phyloP scores from a whole-genome alignment of 2,888 invertebrate species.

The Iphiclides podalirius region DNA sequence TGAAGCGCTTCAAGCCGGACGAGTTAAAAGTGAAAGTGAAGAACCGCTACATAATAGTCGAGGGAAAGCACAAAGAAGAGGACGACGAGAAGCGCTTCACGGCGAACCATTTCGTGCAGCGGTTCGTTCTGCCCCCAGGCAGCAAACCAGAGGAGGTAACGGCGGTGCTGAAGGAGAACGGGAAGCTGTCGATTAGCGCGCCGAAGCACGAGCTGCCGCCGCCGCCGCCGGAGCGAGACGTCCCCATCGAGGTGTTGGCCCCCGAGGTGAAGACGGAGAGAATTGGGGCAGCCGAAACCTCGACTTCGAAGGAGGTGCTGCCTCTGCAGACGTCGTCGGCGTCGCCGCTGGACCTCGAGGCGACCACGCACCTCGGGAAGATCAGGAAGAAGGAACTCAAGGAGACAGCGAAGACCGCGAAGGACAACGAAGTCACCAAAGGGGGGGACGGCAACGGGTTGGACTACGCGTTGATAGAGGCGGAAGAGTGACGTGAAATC shows the following conservation, averaged over 20 bases:
- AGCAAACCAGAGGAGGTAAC: slow-evolving; percentile 64
- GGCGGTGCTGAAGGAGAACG: slow-evolving; percentile 58
- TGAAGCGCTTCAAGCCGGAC: slow-evolving; percentile 61
- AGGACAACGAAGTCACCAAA: slow-evolving; percentile 69
- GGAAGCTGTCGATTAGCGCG: slow-evolving; percentile 54
- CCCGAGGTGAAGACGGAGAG: slow-evolving; percentile 42
- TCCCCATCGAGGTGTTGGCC: slow-evolving; percentile 57
- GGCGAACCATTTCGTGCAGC: slow-evolving; percentile 67
- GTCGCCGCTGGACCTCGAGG: slow-evolving; percentile 52
- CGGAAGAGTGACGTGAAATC: slow-evolving; percentile 47
- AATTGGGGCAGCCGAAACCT: slow-evolving; percentile 32
- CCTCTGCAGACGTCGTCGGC: slow-evolving; percentile 31
- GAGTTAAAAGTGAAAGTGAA: slow-evolving; percentile 66
- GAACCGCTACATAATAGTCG: slow-evolving; percentile 61
- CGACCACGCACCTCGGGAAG: slow-evolving; percentile 65
- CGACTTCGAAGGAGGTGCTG: slow-evolving; percentile 33
- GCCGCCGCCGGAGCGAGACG: slow-evolving; percentile 60
- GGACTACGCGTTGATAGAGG: slow-evolving; percentile 54
- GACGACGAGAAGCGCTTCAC: slow-evolving; percentile 49
- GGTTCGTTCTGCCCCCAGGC: slow-evolving; percentile 61
- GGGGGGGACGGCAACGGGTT: slow-evolving; percentile 56
- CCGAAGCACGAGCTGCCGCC: slow-evolving; percentile 68
- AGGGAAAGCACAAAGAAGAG: slow-evolving; percentile 58
- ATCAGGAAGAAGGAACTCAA: slow-evolving; percentile 73
- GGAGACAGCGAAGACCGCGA: slow-evolving; percentile 52